Evolutionary conservation across 2,888 invertebrate genomes (phyloP).

Genomic region (Autographa gamma): DNA sequence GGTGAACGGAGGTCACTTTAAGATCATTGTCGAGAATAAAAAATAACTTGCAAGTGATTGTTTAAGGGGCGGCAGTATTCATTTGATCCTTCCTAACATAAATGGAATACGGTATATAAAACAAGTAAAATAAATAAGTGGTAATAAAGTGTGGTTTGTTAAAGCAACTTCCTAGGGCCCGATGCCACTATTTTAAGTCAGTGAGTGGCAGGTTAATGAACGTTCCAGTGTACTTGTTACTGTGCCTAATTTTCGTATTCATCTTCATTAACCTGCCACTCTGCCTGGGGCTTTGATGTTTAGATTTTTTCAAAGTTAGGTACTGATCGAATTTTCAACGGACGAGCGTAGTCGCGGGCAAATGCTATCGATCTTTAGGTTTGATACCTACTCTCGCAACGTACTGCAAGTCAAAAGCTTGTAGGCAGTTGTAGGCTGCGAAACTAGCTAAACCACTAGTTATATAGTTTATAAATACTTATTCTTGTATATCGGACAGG

Average conservation of each 20-base stretch:
- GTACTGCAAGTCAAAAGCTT: not conserved
- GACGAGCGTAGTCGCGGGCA: too few relatives aligned
- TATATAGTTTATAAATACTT: not conserved
- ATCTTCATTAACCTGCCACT: too few relatives aligned
- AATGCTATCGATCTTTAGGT: too few relatives aligned
- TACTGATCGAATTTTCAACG: too few relatives aligned
- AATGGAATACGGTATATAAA: not conserved
- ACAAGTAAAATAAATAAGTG: not conserved
- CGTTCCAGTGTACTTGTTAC: too few relatives aligned
- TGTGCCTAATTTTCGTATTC: too few relatives aligned
- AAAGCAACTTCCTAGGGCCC: too few relatives aligned
- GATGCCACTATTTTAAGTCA: too few relatives aligned
- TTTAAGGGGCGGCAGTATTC: not conserved
- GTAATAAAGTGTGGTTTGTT: too few relatives aligned
- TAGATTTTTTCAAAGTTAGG: too few relatives aligned
- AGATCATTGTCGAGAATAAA: conserved; percentile 2
- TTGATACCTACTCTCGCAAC: not conserved
- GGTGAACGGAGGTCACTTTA: conserved; percentile 2
- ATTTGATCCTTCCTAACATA: not conserved
- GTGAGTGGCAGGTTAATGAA: too few relatives aligned
- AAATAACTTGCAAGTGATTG: not conserved
- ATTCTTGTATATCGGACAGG: not conserved
- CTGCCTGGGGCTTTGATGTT: too few relatives aligned
- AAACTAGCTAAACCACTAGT: not conserved
- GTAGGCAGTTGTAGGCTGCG: not conserved